Base-by-base conservation (phyloP, 2,113 vertebrate genomes). In the Himantopus leucocephalus region DNA sequence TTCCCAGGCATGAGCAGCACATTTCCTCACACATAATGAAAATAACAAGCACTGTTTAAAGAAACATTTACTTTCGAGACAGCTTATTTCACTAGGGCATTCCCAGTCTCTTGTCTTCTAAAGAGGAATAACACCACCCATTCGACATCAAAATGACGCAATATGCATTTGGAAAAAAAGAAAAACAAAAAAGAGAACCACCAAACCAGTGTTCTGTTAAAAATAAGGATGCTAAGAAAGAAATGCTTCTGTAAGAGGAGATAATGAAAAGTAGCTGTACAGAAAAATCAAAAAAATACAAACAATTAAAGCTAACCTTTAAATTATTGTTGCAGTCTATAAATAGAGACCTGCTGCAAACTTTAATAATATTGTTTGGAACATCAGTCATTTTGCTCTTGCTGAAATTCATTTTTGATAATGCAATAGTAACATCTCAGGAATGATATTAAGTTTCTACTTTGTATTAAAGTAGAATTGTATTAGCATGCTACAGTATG, bases 401-500 rank as follows among this genome's bases (percentile, higher is more conserved):
- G 53, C 88, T 92, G 83, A 92, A 94, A 96, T 89, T 91, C 64
- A 86, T 72, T 96, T 97, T 70, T 94, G 78, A 94, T 94, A 96
- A 97, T 83, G 64, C 45, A 95, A 82, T 52, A 94, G 78, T 70
- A 92, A 73, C 84, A 95, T 88, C 85, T 91, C 81, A 94, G 60
- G 70, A 95, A 97, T 82, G 11, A 91, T 67, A 97, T 92, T 96
- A 95, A 90, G 89, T 93, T 96, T 94, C 94, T 96, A 77, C 52
- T 95, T 91, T 53, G 64, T 95, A 97, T 87, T 93, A 91, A 94
- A 97, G 77, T 71, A 92, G 84, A 95, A 96, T 97, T 95, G 85
- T 88, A 92, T 97, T 97, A 97, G 66, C 56, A 87, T 74, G 75
- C 92, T 90, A 71, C 27, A 72, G 52, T 60, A 52, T 90, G 50